Percentiles rank a stretch among this genome's conserved stretches.
phyloP scores from a whole-genome alignment of 1,140 invertebrate species.

The Caligus rogercresseyi region DNA sequence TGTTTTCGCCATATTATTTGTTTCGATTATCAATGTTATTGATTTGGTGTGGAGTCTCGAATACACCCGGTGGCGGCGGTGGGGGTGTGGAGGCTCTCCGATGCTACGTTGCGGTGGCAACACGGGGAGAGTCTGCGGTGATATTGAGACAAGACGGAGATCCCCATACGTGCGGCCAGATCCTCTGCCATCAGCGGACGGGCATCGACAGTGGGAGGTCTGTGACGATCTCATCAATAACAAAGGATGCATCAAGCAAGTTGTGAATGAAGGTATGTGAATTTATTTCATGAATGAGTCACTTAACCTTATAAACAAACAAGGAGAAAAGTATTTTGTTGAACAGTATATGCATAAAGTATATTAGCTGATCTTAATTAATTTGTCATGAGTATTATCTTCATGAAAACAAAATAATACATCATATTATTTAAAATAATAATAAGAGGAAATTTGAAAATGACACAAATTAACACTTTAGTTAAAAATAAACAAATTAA shows the following conservation, averaged over 20 bases:
- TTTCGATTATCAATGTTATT: not conserved
- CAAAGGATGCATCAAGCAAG: conserved; percentile 21
- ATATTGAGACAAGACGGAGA: conserved; percentile 1
- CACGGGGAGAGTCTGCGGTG: conserved; percentile 3
- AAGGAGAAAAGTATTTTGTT: too few species aligned
- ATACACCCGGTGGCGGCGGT: not conserved
- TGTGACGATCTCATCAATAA: conserved; percentile 21
- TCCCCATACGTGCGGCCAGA: conserved; percentile 12
- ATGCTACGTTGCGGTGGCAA: conserved; percentile 16
- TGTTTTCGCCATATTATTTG: not conserved
- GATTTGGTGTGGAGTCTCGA: not conserved
- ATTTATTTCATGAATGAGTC: not conserved
- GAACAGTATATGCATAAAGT: too few species aligned
- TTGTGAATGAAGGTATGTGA: conserved; percentile 11
- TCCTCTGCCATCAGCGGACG: not conserved
- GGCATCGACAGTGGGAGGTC: conserved; percentile 17
- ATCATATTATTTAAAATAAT: too few species aligned
- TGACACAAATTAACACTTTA: too few species aligned
- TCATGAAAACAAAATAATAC: too few species aligned
- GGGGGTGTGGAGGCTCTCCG: conserved; percentile 1
- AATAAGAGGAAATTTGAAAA: too few species aligned
- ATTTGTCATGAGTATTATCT: too few species aligned
- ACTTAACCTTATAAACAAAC: too few species aligned
- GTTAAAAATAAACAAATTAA: too few species aligned
- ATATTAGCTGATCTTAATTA: too few species aligned